Base-by-base conservation (phyloP, 2,888 invertebrate species). In the Julus scandinavius region DNA sequence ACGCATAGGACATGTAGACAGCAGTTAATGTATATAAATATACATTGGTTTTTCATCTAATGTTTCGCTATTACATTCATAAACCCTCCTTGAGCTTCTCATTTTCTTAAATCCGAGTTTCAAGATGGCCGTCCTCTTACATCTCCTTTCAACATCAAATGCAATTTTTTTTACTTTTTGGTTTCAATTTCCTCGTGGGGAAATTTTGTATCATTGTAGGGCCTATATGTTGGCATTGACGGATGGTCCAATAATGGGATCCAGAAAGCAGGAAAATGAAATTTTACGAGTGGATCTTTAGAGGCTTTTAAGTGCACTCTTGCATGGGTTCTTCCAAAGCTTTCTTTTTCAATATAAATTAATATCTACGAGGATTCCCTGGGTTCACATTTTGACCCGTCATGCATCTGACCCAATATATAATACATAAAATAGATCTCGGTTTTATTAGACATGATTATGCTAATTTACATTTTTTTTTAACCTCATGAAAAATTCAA, bases 271-370 rank as follows among this genome's bases (percentile, higher is more conserved):
- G 29, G 20, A 20, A 72, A 72, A 72, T 72, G 72, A 72, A 72
- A 72, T 72, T 72, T 72, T 72, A 72, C 29, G 72, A 72, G 72
- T 72, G 72, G 72, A 72, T 72, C 72, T 72, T 72, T 29, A 72
- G 72, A 29, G 72, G 72, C 72, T 72, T 72, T 72, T 72, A 72
- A 72, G 72, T 29, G 72, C 72, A 72, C 72, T 72, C 72, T 72
- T 72, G 72, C 72, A 72, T 29, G 72, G 29, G 29, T 2, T 20
- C 72, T 9, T 72, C 72, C 29, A n/a, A n/a, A 4, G 72, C 29
- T 72, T 20, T 72, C n/a, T 63, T n/a, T 63, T 63, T 63, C n/a
- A 17, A n/a, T n/a, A 6, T 2, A 29, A 72, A 29, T 72, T 72
- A 72, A 72, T 72, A 72, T 29, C 72, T 20, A 11, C 6, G 72